Percentiles rank a stretch among this genome's conserved stretches.
These are phyloP conservation scores for Polyodon spathula DNA, from an alignment of 2,113 vertebrate genomes.

Conservation along the genomic window DNA sequence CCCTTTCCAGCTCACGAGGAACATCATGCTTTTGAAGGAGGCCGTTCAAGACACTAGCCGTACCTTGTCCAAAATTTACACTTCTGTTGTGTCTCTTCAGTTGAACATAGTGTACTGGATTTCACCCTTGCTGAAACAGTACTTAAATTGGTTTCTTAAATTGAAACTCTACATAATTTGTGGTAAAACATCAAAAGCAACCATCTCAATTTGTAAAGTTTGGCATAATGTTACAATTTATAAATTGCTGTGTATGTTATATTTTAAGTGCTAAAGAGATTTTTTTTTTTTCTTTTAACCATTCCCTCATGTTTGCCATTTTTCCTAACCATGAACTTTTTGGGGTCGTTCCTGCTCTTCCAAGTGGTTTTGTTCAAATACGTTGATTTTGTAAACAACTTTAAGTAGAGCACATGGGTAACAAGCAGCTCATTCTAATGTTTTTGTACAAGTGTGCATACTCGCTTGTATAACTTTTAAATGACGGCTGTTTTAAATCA, in stretches of 20 bases:
- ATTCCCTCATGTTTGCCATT: neutral
- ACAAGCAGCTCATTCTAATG: neutral
- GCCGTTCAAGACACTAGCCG: constrained; percentile 66
- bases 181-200: constrained; percentile 14
- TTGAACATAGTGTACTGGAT: constrained; percentile 24
- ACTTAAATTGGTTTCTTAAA: constrained; percentile 23
- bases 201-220: constrained; percentile 19
- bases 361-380: neutral
- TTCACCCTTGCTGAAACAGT: constrained; percentile 23
- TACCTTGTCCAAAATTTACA: constrained; percentile 40
- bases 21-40: constrained; percentile 91
- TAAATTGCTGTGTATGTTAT: constrained; percentile 17
- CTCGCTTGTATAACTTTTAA: neutral
- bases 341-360: neutral
- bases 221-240: constrained; percentile 25
- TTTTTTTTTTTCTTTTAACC: constrained; percentile 16
- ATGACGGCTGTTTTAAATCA: neutral
- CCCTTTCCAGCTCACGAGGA: constrained; percentile 81
- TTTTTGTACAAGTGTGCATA: neutral
- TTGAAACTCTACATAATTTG: constrained; percentile 20
- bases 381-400: neutral
- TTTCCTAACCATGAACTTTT: neutral
- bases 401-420: neutral
- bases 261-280: constrained; percentile 28
- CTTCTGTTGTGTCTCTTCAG: constrained; percentile 5